phyloP scores from a whole-genome alignment of 1,140 invertebrate species.

The Cherax quadricarinatus region DNA sequence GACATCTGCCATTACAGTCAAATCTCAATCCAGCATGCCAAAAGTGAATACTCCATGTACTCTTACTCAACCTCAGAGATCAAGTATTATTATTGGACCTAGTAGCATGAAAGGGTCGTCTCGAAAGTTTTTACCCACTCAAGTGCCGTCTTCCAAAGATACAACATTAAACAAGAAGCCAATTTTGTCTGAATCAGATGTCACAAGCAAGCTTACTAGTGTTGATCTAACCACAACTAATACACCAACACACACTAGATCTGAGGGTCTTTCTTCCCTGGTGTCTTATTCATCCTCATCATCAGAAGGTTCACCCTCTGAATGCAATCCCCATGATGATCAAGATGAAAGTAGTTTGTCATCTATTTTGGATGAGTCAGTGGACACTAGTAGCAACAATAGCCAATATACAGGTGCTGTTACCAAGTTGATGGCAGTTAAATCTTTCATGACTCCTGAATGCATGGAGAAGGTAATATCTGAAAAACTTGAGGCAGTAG shows the following conservation, averaged over 20 bases:
- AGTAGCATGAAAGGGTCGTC: not conserved
- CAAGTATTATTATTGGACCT: not conserved
- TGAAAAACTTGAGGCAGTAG: not conserved
- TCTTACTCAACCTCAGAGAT: not conserved
- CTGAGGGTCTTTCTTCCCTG: conserved; percentile 54
- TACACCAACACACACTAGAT: not conserved
- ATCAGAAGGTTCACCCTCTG: conserved; percentile 47
- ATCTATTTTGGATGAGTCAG: not conserved
- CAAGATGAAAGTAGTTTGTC: conserved; percentile 6
- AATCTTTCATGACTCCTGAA: not conserved
- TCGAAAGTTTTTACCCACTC: not conserved
- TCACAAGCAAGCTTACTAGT: not conserved
- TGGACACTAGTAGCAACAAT: not conserved
- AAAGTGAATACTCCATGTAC: not conserved
- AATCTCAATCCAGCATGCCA: not conserved
- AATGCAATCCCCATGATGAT: conserved; percentile 52
- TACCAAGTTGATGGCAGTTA: not conserved
- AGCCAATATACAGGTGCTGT: not conserved
- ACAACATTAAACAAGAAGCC: not conserved
- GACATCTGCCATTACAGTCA: not conserved
- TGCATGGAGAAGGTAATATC: not conserved
- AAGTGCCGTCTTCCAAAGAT: not conserved
- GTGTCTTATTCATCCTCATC: conserved; percentile 61
- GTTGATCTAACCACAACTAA: not conserved
- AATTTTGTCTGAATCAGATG: not conserved